Base-by-base conservation (phyloP, 2,113 vertebrate genomes). In the Corythaeola cristata region DNA sequence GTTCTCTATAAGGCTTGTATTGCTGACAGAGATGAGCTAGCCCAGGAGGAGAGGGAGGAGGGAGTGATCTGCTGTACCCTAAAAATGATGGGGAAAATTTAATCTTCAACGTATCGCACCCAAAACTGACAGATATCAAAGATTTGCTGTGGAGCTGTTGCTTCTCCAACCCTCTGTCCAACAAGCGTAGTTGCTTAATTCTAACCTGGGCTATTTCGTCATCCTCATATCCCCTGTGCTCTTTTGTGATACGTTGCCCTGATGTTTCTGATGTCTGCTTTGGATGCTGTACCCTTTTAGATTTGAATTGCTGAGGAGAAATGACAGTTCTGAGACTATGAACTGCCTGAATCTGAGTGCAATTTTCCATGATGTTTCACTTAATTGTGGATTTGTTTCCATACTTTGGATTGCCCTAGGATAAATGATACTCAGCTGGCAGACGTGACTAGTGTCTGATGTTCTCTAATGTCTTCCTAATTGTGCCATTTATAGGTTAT, bases 401-500 rank as follows among this genome's bases (percentile, higher is more conserved):
- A 12, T 17, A 8, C 33, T 79, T 82, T 24, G n/a, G 28, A 27
- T 59, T 1, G n/a, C 86, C 56, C 44, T n/a, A 37, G 74, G 76
- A 86, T 74, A 87, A 88, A 74, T 27, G 12, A 30, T n/a, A 5
- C 50, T 86, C 64, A 56, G 81, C 79, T 84, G 82, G 68, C 50
- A 23, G 87, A 12, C 74, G 72, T 67, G 64, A 91, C 80, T n/a
- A 30, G 23, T 9, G 17, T 73, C 49, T 64, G 87, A 55, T 22
- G 67, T n/a, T 91, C 89, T 88, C 77, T 83, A 56, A 47, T 37
- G 14, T 21, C 27, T 27, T 39, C 44, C 87, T 91, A 73, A 81
- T 26, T 50, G 92, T 96, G 85, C 93, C 85, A 47, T 85, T 79
- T 41, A 10, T 52, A 99, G 99, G 99, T 99, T 93, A 99, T 99